Evolutionary conservation across 2,888 invertebrate species (phyloP), one percentile per base, ranked within the genome.

Genomic region (Callimorpha dominula): DNA sequence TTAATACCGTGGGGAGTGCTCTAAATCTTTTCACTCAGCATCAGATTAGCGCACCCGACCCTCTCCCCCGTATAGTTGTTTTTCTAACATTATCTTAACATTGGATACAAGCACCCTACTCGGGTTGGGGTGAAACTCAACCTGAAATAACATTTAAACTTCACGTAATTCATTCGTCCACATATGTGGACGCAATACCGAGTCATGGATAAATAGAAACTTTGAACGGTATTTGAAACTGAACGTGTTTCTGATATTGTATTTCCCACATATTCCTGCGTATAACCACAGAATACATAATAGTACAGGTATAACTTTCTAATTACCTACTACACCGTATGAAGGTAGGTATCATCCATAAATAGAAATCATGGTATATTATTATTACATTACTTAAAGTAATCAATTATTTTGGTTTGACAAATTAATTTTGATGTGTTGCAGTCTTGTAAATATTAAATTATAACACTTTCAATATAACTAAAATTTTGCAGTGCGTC

Each of bases 11-110:
- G 85, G 90, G 91, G 91, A 88, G 88, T 82, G 86, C 90, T 91
- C 90, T 92, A 93, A 93, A 93, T 93, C 93, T 93, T 93, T 94
- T 92, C 91, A 91, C 91, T 92, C 92, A 85, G 87, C 89, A 93
- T 93, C 92, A 93, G 94, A 93, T 94, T 92, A 94, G 87, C 90
- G 85, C 87, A 88, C 90, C 85, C 86, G 82, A 86, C 87, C 85
- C 87, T 86, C 87, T 86, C 88, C 88, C 89, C 89, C 87, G 88
- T 91, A 91, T 89, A 89, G 86, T 89, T 92, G 93, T 93, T 93
- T 93, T 93, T 93, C 89, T 90, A 92, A 92, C 91, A 92, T 92
- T 92, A 92, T 90, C 90, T 88, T 86, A 87, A 90, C 89, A 87
- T 88, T 89, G 88, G 88, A 89, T 91, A 92, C 88, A 91, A 86